A percentile compares a stretch with the other conserved stretches of the same genome.
Conservation (phyloP, 2,797 vertebrate species). For the Pogoniulus pusillus region DNA sequence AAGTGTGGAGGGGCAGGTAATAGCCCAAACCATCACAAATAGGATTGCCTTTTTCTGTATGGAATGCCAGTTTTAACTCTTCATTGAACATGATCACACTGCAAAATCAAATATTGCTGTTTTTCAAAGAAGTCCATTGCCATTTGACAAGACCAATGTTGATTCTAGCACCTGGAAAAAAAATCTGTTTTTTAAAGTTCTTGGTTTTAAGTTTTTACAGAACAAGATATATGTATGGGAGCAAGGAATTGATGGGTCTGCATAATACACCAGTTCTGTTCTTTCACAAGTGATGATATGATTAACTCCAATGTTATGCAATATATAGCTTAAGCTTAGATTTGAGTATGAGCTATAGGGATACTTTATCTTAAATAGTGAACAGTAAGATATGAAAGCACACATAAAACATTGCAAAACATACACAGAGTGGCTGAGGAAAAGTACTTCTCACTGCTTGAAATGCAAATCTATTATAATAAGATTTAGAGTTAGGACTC, state of each 20-base stretch:
- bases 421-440: background rate
- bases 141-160: background rate
- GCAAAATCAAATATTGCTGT: background rate
- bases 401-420: slow-evolving; percentile 13
- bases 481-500: background rate
- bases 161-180: background rate
- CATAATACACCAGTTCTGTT: background rate
- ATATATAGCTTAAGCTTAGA: background rate
- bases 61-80: background rate
- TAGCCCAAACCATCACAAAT: too few relatives aligned
- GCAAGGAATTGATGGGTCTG: background rate
- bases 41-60: background rate
- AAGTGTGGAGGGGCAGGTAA: too few relatives aligned
- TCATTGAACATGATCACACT: background rate
- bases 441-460: background rate
- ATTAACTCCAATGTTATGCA: background rate
- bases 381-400: slow-evolving; percentile 8
- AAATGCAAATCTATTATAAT: background rate
- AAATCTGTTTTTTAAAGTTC: background rate
- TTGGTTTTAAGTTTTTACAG: background rate
- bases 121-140: background rate
- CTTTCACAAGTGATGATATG: background rate
- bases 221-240: background rate
- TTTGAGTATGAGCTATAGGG: background rate
- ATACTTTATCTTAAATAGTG: background rate